Percentiles rank a stretch among this genome's conserved stretches.
phyloP scores from a whole-genome alignment of 2,888 invertebrate genomes.

The Timandra comae region DNA sequence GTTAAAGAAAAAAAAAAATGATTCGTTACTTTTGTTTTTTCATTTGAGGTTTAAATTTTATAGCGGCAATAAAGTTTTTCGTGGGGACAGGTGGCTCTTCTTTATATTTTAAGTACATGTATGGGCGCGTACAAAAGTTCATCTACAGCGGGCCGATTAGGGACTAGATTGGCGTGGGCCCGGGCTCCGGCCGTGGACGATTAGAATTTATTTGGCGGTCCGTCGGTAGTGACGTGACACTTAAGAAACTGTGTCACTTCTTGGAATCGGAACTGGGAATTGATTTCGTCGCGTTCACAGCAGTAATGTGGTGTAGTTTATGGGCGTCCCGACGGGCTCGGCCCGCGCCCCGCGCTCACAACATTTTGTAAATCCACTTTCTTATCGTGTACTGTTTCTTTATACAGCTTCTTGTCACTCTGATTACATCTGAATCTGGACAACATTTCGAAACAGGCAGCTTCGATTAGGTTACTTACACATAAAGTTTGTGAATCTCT shows the following conservation, averaged over 20 bases:
- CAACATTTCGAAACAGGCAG: constrained; percentile 56
- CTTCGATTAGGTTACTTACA: constrained; percentile 59
- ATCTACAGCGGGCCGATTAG: constrained; percentile 51
- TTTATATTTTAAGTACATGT: constrained; percentile 67
- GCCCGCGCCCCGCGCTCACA: constrained; percentile 27
- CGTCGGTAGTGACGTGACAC: constrained; percentile 75
- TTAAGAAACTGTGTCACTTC: constrained; percentile 75
- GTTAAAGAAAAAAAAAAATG: constrained; percentile 58
- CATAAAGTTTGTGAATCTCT: constrained; percentile 60
- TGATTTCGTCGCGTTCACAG: constrained; percentile 71
- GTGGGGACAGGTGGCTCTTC: constrained; percentile 76
- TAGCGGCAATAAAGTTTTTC: constrained; percentile 74
- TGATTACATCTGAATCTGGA: constrained; percentile 69
- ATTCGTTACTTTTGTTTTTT: constrained; percentile 64
- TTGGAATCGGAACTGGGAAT: constrained; percentile 73
- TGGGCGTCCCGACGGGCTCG: constrained; percentile 35
- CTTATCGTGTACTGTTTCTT: constrained; percentile 59
- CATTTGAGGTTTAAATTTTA: constrained; percentile 74
- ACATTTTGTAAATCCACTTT: constrained; percentile 50
- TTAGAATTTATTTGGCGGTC: constrained; percentile 73
- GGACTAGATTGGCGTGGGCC: constrained; percentile 59
- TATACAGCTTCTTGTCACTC: constrained; percentile 59
- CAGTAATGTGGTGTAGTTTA: constrained; percentile 70
- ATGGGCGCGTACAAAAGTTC: constrained; percentile 43
- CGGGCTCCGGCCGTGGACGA: constrained; percentile 31